Evolutionary conservation across 2,113 vertebrate genomes (phyloP), one percentile per base, ranked within the genome.

Genomic region (Micronycteris hirsuta): DNA sequence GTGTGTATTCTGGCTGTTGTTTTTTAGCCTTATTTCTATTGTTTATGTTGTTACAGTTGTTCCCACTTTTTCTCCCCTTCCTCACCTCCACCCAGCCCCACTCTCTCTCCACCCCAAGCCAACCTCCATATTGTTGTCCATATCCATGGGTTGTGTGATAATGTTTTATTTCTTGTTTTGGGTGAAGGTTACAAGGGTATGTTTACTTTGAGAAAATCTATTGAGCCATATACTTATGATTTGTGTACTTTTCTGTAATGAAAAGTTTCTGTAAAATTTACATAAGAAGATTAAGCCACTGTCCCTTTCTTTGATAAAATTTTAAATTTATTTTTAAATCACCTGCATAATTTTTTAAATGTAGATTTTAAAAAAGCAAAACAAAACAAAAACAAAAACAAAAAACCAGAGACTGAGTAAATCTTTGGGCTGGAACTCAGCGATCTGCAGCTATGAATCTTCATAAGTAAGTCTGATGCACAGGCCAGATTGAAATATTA

Each of bases 281-380:
- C 7, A 67, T 58, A 93, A 82, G 45, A 87, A 74, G 31, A 76
- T 90, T 61, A 96, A 95, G 90, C 17, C 38, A 70, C 43, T 70
- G n/a, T 84, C 73, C 38, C 73, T 4, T 81, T 96, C 56, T 87
- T 74, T 74, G 87, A 86, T 61, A 91, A 93, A 92, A 87, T 38
- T 58, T 63, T 41, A 14, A 74, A 61, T 68, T 78, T 77, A 95
- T 80, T 95, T 92, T 95, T 43, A 95, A 95, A 93, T 96, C 52
- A 86, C 52, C 91, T 80, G 38, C 7, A 83, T 22, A 47, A 83
- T 85, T 90, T 95, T 90, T 85, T 13, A n/a, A 85, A 92, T 92
- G 16, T 28, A 92, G 28, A 92, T 89, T 94, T 80, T 47, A 3
- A 10, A 36, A 56, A 95, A 96, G 52, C 19, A 58, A 58, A 56